Conservation (phyloP, 1,140 invertebrate species). For the Ceratina australensis region DNA sequence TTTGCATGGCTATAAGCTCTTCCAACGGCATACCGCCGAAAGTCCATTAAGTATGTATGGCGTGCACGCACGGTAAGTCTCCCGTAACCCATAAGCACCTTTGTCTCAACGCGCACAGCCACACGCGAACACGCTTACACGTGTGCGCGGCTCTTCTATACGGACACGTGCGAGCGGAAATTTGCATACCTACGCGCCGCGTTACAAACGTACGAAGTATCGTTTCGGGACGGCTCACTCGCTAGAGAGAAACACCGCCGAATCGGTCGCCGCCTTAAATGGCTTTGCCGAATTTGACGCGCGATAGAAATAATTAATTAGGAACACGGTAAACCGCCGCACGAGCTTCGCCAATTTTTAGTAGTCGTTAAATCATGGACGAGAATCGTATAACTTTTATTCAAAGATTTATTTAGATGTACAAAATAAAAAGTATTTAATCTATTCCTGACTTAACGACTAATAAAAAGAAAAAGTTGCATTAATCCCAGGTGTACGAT, state of each 20-base stretch:
- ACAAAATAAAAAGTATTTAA: no score
- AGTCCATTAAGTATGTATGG: slow-evolving; percentile 50
- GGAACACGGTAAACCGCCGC: not conserved
- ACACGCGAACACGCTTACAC: not conserved
- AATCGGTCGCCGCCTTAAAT: slow-evolving; percentile 3
- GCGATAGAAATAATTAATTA: slow-evolving; percentile 28
- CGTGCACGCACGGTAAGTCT: slow-evolving; percentile 43
- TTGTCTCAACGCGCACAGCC: slow-evolving; percentile 39
- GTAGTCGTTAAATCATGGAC: no score
- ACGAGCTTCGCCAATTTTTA: not conserved
- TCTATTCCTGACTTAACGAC: no score
- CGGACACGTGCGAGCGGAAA: slow-evolving; percentile 3
- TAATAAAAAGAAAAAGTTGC: no score
- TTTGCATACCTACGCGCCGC: slow-evolving; percentile 28
- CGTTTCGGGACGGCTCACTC: not conserved
- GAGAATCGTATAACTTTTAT: no score
- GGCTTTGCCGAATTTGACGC: slow-evolving; percentile 15
- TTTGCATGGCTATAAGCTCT: slow-evolving; percentile 39
- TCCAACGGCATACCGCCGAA: slow-evolving; percentile 38
- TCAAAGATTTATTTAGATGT: no score
- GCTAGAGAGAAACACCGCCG: no score
- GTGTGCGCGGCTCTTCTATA: slow-evolving; percentile 4
- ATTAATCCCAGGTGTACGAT: no score
- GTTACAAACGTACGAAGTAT: slow-evolving; percentile 21
- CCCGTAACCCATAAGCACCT: slow-evolving; percentile 50